A percentile compares a stretch with the other conserved stretches of the same genome.
Conservation (phyloP, 2,888 invertebrate species). For the Chromoteleia sp. region DNA sequence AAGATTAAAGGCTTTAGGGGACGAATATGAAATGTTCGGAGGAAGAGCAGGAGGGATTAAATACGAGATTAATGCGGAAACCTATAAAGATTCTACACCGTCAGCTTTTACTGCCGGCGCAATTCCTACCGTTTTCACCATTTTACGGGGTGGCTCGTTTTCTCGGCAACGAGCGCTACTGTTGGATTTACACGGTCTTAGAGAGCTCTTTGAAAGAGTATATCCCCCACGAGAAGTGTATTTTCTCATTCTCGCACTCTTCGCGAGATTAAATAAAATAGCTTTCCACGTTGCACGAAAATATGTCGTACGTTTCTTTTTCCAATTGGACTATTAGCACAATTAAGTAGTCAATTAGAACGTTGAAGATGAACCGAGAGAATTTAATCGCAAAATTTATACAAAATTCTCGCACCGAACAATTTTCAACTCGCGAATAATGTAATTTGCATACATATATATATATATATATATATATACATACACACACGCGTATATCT, state of each 20-base stretch:
- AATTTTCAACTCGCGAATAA: no score
- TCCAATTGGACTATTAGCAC: constrained; percentile 42
- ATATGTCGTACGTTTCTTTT: constrained; percentile 47
- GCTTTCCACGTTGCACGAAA: constrained; percentile 66
- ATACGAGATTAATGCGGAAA: constrained; percentile 67
- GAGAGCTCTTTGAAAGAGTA: constrained; percentile 69
- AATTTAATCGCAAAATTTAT: neutral
- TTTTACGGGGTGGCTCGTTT: constrained; percentile 69
- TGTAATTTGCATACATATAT: no score
- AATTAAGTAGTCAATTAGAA: constrained; percentile 33
- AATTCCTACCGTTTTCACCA: constrained; percentile 68
- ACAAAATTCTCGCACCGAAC: neutral
- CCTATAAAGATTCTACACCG: constrained; percentile 71
- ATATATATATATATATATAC: no score
- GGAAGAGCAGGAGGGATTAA: constrained; percentile 62
- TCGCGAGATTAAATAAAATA: constrained; percentile 78
- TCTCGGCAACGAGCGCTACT: constrained; percentile 62
- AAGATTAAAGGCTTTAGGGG: constrained; percentile 69
- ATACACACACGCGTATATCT: no score
- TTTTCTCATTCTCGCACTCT: constrained; percentile 68
- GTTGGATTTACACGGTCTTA: constrained; percentile 71
- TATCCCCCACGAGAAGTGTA: constrained; percentile 61
- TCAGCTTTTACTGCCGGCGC: constrained; percentile 72
- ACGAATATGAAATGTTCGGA: constrained; percentile 61
- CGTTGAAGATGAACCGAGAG: neutral